Evolutionary conservation across 2,888 invertebrate species (phyloP), one percentile per base, ranked within the genome.

Genomic region (Phlogophora meticulosa): DNA sequence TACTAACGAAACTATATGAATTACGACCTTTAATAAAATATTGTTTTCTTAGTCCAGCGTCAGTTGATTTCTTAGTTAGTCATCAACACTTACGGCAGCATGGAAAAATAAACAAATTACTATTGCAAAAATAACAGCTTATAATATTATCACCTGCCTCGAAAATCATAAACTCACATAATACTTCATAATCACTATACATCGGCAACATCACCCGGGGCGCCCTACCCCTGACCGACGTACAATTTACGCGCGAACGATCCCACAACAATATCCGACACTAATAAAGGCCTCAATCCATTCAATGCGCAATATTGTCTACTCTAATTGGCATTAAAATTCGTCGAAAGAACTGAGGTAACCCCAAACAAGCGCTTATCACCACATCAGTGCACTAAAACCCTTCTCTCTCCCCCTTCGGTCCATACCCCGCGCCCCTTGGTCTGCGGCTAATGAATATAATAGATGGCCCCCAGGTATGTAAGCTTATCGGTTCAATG

Each of bases 291-390:
- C 86, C 90, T 88, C 90, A 92, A 92, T 93, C 93, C 93, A 92
- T 94, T 92, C 90, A 90, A 77, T 87, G 78, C 88, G 87, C 90
- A 92, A 93, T 93, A 94, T 92, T 94, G 94, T 93, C 90, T 91
- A 87, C 87, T 90, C 91, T 95, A 95, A 95, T 95, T 95, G 94
- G 95, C 94, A 94, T 92, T 92, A 92, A 92, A 91, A 92, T 87
- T 88, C 82, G 87, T 70, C 81, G 88, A 92, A 92, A 93, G 92
- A 94, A 93, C 87, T 91, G 92, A 90, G 93, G 93, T 92, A 89
- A 86, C 87, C 92, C 92, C 92, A 92, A 93, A 93, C 90, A 91
- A 90, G 88, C 88, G 94, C 92, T 94, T 94, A 93, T 92, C 93
- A 83, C 77, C 93, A 92, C 93, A 93, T 93, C 92, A 89, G 85